Conservation (phyloP, 2,113 vertebrate genomes). For the Chaetops frenatus region DNA sequence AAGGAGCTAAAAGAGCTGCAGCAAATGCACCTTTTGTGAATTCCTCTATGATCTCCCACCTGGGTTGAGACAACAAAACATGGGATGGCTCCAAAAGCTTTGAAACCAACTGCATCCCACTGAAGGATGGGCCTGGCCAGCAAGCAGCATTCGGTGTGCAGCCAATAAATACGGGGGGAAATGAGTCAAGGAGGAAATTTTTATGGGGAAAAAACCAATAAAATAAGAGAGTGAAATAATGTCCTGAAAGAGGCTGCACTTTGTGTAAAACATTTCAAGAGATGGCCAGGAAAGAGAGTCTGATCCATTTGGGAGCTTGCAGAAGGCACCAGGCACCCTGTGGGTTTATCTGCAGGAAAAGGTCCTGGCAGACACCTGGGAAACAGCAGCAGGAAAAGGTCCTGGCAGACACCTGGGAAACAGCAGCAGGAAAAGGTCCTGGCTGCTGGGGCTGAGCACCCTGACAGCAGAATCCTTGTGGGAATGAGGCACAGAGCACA, state of each 20-base stretch:
- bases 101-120: neutral
- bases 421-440: neutral
- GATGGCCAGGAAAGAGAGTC: neutral
- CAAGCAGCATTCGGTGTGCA: neutral
- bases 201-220: neutral
- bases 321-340: neutral
- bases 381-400: neutral
- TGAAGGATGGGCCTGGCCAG: neutral
- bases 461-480: fast-evolving
- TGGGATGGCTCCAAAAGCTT: neutral
- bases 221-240: neutral
- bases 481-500: neutral
- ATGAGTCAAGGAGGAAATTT: neutral
- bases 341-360: neutral
- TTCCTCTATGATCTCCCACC: neutral
- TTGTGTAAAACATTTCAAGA: neutral
- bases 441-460: neutral
- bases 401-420: neutral
- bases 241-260: neutral
- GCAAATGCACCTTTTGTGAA: neutral
- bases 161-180: neutral
- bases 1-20: neutral
- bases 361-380: neutral
- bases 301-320: neutral
- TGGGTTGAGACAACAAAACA: neutral